Percentiles rank a stretch among this genome's conserved stretches.
Conservation (phyloP, 2,888 invertebrate genomes). For the Drosophila rubida region DNA sequence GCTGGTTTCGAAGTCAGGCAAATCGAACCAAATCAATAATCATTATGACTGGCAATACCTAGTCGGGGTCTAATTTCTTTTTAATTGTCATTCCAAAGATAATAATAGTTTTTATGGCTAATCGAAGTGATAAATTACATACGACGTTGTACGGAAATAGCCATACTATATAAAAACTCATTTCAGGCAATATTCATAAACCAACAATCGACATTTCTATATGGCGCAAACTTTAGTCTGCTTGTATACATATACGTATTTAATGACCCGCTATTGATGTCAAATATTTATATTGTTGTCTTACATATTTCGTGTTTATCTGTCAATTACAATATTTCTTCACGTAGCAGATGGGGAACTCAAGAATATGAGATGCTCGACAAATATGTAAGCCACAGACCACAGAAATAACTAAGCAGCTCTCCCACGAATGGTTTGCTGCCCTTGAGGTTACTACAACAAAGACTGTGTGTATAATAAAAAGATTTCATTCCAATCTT, state of each 20-base stretch:
- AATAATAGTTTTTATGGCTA: neutral
- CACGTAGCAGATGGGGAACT: neutral
- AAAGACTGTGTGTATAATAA: neutral
- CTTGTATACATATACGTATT: neutral
- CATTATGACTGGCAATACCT: neutral
- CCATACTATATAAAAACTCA: neutral
- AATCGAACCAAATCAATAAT: neutral
- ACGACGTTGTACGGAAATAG: neutral
- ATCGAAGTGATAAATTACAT: neutral
- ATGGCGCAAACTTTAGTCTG: neutral
- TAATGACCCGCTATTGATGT: neutral
- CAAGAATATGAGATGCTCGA: neutral
- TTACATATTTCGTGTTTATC: neutral
- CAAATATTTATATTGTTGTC: neutral
- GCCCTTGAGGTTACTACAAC: neutral
- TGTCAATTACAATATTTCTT: neutral
- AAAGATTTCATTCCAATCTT: neutral
- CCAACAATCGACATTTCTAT: neutral
- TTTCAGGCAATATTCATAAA: neutral
- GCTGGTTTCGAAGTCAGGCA: neutral
- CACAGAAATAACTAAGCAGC: neutral
- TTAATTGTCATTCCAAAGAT: neutral
- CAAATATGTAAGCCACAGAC: neutral
- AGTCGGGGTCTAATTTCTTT: neutral
- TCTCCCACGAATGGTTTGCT: conserved; percentile 1